Conservation (phyloP, 2,888 invertebrate genomes). For the Clitarchus hookeri region DNA sequence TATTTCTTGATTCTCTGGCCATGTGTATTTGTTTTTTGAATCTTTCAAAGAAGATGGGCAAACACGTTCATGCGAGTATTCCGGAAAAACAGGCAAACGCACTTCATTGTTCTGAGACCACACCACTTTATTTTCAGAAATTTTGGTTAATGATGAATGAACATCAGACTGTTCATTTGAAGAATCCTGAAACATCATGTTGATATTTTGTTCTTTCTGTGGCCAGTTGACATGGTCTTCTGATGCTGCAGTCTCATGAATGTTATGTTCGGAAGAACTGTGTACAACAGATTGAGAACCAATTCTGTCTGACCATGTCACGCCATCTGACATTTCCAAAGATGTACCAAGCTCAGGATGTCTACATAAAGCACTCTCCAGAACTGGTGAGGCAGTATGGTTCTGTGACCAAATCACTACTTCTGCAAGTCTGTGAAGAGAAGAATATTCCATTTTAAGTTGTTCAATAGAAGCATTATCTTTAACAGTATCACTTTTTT, state of each 20-base stretch:
- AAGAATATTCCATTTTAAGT: not conserved
- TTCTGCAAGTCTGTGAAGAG: not conserved
- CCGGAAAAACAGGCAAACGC: not conserved
- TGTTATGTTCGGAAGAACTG: not conserved
- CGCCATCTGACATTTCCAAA: not conserved
- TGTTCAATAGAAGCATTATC: not conserved
- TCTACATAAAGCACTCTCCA: not conserved
- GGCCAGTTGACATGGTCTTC: not conserved
- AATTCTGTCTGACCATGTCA: not conserved
- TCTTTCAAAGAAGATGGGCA: not conserved
- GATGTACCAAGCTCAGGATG: not conserved
- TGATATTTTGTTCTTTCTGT: not conserved
- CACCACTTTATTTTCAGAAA: not conserved
- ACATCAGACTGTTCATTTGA: not conserved
- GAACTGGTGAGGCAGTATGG: not conserved
- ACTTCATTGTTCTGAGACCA: not conserved
- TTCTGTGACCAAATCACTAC: not conserved
- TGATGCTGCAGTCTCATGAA: not conserved
- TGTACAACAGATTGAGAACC: not conserved
- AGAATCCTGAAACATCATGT: not conserved
- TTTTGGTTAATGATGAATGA: not conserved
- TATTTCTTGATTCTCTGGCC: not conserved
- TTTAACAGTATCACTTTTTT: not conserved
- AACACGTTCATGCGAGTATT: not conserved
- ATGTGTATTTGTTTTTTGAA: not conserved